Evolutionary conservation across 2,113 vertebrate species (phyloP).

Genomic region (Pseudopodoces humilis): DNA sequence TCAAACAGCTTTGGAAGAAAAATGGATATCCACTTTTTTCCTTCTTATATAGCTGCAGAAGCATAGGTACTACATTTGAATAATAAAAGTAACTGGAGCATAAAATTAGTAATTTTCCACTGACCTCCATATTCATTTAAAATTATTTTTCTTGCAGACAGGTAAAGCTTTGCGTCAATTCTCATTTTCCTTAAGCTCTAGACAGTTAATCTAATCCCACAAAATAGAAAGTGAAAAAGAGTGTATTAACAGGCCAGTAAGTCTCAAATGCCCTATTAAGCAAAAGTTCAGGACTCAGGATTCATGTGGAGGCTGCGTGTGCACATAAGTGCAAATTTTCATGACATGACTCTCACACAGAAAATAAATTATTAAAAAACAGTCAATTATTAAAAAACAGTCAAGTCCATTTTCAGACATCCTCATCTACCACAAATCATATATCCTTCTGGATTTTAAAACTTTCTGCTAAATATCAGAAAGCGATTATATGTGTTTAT

Average conservation of each 20-base stretch:
- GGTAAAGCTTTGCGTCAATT: conserved; percentile 34
- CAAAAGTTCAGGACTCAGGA: background rate
- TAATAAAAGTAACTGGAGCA: conserved; percentile 51
- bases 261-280: background rate
- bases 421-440: background rate
- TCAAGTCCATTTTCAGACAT: background rate
- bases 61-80: background rate
- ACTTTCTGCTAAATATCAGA: background rate
- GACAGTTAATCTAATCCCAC: background rate
- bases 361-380: background rate
- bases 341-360: background rate
- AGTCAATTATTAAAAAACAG: background rate
- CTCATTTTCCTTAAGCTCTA: conserved; percentile 5
- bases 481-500: background rate
- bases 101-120: conserved; percentile 62
- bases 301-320: background rate
- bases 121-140: conserved; percentile 24
- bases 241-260: background rate
- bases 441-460: background rate
- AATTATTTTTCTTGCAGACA: conserved; percentile 39
- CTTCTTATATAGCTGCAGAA: background rate
- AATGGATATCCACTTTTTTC: background rate
- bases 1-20: background rate
- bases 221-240: background rate
- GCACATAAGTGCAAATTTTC: background rate